Evolutionary conservation across 2,797 vertebrate genomes (phyloP).

Genomic region (Chanos chanos): DNA sequence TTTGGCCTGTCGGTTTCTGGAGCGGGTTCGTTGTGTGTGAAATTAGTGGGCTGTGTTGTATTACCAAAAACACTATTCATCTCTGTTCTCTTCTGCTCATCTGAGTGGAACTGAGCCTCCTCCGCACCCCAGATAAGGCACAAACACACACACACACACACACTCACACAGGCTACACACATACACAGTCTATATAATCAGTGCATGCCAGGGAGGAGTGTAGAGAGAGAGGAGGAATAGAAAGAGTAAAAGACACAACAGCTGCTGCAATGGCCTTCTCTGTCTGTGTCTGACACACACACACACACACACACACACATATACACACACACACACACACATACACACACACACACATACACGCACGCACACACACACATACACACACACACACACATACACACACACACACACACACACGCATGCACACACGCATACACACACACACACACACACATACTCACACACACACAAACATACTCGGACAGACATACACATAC

Average conservation of each 20-base stretch:
- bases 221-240: neutral
- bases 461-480: neutral
- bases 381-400: neutral
- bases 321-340: neutral
- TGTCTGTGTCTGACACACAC: neutral
- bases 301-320: neutral
- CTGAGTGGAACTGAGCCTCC: too few species aligned
- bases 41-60: too few species aligned
- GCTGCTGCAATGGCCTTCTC: neutral
- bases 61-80: neutral
- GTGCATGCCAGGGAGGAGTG: neutral
- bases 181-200: neutral
- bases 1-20: too few species aligned
- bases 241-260: constrained; percentile 10
- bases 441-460: neutral
- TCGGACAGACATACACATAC: neutral
- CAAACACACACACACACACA: neutral
- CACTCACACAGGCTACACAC: neutral
- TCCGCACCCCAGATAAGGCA: too few species aligned
- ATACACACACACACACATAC: neutral
- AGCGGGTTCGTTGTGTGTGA: too few species aligned
- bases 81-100: neutral
- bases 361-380: neutral
- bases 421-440: constrained; percentile 9
- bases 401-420: neutral